A percentile compares a stretch with the other conserved stretches of the same genome.
Conservation (phyloP, 2,113 vertebrate species). For the Puntigrus tetrazona region DNA sequence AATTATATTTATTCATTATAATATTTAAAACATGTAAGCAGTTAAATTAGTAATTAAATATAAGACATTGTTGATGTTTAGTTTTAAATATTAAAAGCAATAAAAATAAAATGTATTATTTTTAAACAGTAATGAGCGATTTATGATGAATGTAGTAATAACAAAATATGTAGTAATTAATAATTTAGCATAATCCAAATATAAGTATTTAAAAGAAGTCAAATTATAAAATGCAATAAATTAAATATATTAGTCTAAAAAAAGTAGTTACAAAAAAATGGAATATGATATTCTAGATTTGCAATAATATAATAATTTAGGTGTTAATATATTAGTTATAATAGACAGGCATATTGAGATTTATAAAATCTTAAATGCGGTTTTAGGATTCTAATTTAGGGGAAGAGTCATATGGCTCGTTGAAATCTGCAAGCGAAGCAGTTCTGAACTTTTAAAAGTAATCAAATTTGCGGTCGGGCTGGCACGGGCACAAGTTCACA, state of each 20-base stretch:
- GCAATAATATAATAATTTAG: background rate
- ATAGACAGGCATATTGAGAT: background rate
- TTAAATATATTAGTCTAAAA: no score
- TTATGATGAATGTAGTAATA: no score
- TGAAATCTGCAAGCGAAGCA: constrained; percentile 4
- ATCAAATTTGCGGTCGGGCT: background rate
- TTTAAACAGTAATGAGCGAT: no score
- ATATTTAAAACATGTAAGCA: background rate
- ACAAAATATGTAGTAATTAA: no score
- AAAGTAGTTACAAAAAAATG: background rate
- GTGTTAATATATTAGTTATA: background rate
- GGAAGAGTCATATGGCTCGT: background rate
- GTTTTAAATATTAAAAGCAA: background rate
- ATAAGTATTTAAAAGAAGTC: no score
- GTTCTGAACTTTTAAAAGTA: constrained; percentile 13
- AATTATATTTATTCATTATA: no score
- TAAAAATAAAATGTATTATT: no score
- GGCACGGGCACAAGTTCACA: background rate
- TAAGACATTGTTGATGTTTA: background rate
- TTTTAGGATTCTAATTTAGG: background rate
- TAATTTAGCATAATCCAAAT: no score
- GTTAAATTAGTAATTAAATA: background rate
- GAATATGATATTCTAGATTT: background rate
- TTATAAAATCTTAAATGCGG: background rate
- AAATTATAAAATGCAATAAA: no score